Evolutionary conservation across 2,797 vertebrate species (phyloP), one percentile per base, ranked within the genome.

Genomic region (Sebastes kiyomatsui): DNA sequence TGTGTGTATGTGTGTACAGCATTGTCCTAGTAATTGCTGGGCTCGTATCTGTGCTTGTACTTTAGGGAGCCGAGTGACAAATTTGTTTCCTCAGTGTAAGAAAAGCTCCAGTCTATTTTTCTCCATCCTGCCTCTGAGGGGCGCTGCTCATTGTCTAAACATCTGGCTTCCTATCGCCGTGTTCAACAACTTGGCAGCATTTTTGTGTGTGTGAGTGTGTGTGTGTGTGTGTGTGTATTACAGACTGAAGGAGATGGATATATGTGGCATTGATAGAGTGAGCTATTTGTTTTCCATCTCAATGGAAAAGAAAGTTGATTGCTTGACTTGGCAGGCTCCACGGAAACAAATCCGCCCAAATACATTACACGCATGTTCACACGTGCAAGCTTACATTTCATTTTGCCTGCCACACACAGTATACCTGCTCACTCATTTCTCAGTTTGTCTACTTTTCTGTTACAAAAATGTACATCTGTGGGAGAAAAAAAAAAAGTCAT

Each of bases 71-170:
- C 5, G 35, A 75, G 71, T 38, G 30, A 56, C 74, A 82, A 70
- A 80, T 81, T 27, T 59, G 79, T 87, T 82, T 54, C 42, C 49
- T 76, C 42, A 59, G 67, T 25, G n/a, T 18, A 49, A 69, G 49
- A 72, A 83, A 72, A 75, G 54, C 79, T 54, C 18, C 55, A 81
- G 32, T 30, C 67, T 28, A 79, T 78, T 81, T 65, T 83, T 76
- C 70, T 27, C 4, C 23, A 6, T 81, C 78, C 79, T 83, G 83
- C 72, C 84, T 88, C 73, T 67, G 67, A 88, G 79, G 75, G 87
- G 85, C 67, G 74, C 91, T 87, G 79, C 74, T 79, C 67, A 90
- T 93, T 93, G 90, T 91, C 77, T 20, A 38, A 88, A 87, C 92
- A 93, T 85, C 92, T 93, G 92, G 82, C 75, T 89, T 88, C 76